Percentiles rank a stretch among this genome's conserved stretches.
These are phyloP conservation scores for Tineola bisselliella DNA, from an alignment of 2,888 invertebrate species.

Conservation along the genomic window DNA sequence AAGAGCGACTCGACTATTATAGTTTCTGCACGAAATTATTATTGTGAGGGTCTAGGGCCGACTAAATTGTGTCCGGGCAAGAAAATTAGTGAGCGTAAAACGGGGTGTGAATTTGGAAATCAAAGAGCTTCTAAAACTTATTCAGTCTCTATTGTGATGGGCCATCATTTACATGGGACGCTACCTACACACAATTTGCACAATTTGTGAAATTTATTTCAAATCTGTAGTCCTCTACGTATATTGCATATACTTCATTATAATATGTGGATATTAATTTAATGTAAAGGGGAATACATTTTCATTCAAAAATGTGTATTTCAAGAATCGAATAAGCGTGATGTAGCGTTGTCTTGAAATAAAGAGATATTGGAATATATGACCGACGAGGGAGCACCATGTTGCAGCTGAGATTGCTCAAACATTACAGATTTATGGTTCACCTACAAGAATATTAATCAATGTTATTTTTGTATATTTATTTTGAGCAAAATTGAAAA, in stretches of 20 bases:
- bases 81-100: conserved; percentile 68
- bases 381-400: conserved; percentile 45
- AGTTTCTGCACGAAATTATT: conserved; percentile 64
- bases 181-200: conserved; percentile 46
- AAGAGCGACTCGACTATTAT: conserved; percentile 64
- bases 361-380: conserved; percentile 51
- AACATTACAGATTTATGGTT: conserved; percentile 53
- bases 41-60: conserved; percentile 53
- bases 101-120: conserved; percentile 65
- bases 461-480: conserved; percentile 22
- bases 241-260: no score
- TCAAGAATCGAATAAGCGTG: background rate
- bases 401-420: conserved; percentile 47
- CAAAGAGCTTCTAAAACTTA: conserved; percentile 57
- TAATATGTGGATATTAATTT: no score
- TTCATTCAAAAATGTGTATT: background rate
- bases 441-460: conserved; percentile 48
- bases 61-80: conserved; percentile 66
- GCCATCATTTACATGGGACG: conserved; percentile 60
- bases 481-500: background rate
- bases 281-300: background rate
- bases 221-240: conserved; percentile 15
- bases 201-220: conserved; percentile 34
- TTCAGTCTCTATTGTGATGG: conserved; percentile 50
- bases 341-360: background rate